Evolutionary conservation across 1,140 invertebrate genomes (phyloP).

Genomic region (Drosophila pectinifera): DNA sequence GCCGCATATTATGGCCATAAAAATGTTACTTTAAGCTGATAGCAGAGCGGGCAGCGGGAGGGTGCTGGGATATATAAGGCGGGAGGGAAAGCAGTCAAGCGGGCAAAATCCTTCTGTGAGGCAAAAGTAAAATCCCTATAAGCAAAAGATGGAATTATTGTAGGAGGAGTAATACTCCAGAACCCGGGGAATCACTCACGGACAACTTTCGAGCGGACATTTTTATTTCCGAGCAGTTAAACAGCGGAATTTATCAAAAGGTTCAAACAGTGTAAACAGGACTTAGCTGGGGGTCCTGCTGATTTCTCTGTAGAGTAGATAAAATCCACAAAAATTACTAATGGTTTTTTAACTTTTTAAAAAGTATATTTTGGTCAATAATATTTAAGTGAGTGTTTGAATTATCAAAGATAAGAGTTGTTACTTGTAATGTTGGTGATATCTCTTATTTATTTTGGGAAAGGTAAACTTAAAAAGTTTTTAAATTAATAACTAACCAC

Average conservation of each 20-base stretch:
- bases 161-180: conserved; percentile 7
- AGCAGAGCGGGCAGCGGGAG: background rate
- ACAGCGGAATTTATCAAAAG: conserved; percentile 5
- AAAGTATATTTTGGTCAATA: too few species aligned
- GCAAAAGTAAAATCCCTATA: conserved; percentile 10
- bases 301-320: background rate
- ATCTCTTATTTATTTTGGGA: too few species aligned
- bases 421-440: background rate
- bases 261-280: background rate
- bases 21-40: conserved; percentile 55
- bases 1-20: conserved; percentile 52
- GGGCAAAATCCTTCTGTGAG: conserved; percentile 24
- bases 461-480: too few species aligned
- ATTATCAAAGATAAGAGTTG: too few species aligned
- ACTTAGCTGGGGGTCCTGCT: background rate
- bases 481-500: too few species aligned
- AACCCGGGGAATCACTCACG: conserved; percentile 2
- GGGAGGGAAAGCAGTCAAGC: conserved; percentile 8
- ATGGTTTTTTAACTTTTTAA: background rate
- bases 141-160: conserved; percentile 31
- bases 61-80: too few species aligned
- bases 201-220: background rate
- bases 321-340: background rate
- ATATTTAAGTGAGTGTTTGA: too few species aligned
- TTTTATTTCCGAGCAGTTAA: conserved; percentile 17